Evolutionary conservation across 1,140 invertebrate species (phyloP), one percentile per base, ranked within the genome.

Genomic region (Mesaphorura yosii): DNA sequence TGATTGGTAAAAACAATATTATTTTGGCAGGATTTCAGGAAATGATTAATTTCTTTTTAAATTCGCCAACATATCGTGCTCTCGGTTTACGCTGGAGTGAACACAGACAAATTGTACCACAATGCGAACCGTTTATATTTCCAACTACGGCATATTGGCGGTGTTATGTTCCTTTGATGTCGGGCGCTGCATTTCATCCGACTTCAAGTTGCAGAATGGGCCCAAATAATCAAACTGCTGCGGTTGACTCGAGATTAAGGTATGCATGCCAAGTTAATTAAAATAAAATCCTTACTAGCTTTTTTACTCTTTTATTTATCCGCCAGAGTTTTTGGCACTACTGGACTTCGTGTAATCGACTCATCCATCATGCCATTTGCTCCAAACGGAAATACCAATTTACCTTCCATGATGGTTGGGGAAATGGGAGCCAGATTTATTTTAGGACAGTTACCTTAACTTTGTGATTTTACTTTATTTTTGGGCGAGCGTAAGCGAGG

Each of bases 151-250:
- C 45, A 10, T 47, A 44, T 29, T 53, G 41, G 41, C 25, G 23
- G 15, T 53, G 51, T 25, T 20, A 19, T 12, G 39, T 53, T 22
- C 26, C n/a, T 46, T 27, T 7, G 15, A 6, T 27, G 7, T 4
- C 25, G 17, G 3, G 5, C 37, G 4, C 26, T 7, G 10, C 12
- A 29, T 20, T 46, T 7, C 19, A 46, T 74, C 86, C 87, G 0
- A 79, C 87, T 0, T 87, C 88, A 0, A 93, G 89, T 0, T 86
- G 83, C 47, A 93, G 91, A 67, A 95, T 95, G 91, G 91, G 89
- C 0, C 83, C 84, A 0, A 79, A 80, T 42, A 88, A 91, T 66
- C 72, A 77, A 10, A 78, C 81, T 3, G 86, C 88, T 0, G 91
- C 94, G 0, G 89, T 94, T 0, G 89, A 94, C 69, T 80, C 83